phyloP scores from a whole-genome alignment of 2,113 vertebrate genomes.

The Carassius auratus region DNA sequence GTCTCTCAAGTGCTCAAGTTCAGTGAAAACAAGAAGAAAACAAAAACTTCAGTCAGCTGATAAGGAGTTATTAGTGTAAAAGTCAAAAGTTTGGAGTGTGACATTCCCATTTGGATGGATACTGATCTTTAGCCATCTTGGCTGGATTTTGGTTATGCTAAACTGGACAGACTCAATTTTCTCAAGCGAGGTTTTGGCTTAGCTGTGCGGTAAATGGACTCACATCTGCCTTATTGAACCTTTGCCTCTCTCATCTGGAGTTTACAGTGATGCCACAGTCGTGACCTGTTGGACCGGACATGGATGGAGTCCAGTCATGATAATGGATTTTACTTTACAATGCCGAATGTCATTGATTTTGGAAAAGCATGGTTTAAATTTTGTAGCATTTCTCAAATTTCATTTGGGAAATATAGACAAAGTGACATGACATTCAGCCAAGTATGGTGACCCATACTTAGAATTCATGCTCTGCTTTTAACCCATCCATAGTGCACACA shows the following conservation, averaged over 20 bases:
- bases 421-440: too few species aligned
- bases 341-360: neutral
- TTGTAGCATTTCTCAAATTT: neutral
- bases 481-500: too few species aligned
- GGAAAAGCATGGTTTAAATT: neutral
- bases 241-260: neutral
- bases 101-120: neutral
- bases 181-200: neutral
- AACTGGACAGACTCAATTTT: neutral
- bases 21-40: constrained; percentile 17
- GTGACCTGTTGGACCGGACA: constrained; percentile 18
- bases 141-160: neutral
- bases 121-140: constrained; percentile 18
- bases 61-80: neutral
- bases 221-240: constrained; percentile 1
- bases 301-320: neutral
- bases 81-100: constrained; percentile 8
- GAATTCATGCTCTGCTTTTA: too few species aligned
- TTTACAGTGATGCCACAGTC: neutral
- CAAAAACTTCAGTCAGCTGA: neutral
- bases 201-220: constrained; percentile 17
- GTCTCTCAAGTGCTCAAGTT: neutral
- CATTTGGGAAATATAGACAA: neutral
- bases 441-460: too few species aligned
- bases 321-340: neutral